Evolutionary conservation across 2,797 vertebrate genomes (phyloP), one percentile per base, ranked within the genome.

Genomic region (Apogon hyalosoma): DNA sequence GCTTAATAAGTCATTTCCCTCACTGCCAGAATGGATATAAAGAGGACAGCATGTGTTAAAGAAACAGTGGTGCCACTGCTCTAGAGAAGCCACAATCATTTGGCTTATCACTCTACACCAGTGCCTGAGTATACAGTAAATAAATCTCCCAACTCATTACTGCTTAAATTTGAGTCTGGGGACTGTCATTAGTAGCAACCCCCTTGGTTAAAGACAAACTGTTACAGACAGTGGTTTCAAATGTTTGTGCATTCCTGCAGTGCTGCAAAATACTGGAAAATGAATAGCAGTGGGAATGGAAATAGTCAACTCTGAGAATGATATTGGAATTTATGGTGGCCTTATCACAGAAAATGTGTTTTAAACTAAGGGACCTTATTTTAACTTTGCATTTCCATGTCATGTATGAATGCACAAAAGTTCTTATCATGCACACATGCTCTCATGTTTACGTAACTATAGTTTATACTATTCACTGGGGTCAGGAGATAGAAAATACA

Each of bases 111-210:
- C 73, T 87, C 61, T 55, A 73, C 77, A 67, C 69, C 72, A 82
- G 77, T 65, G 73, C 79, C 53, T 70, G 47, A 65, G 74, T 53
- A 71, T 87, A 82, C 69, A 82, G 78, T 87, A 73, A 88, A 90
- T 90, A 82, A 80, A 92, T 91, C 84, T 90, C 77, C 75, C 78
- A 75, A 75, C 80, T 91, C 81, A 87, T 92, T 91, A 91, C 75
- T 69, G 87, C 78, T 87, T 63, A 87, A 88, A 91, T 86, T 70
- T 82, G 82, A 90, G 85, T 85, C 84, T 71, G 52, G 85, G 87
- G 84, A 88, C 85, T 73, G 82, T 87, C 85, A 92, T 92, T 91
- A 90, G 82, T 49, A 58, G 79, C 63, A 79, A 63, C 77, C 83
- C 79, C 75, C 69, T 77, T 71, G 80, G 87, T 82, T 87, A 76